Evolutionary conservation across 2,113 vertebrate genomes (phyloP), one percentile per base, ranked within the genome.

Genomic region (Craseonycteris thonglongyai): DNA sequence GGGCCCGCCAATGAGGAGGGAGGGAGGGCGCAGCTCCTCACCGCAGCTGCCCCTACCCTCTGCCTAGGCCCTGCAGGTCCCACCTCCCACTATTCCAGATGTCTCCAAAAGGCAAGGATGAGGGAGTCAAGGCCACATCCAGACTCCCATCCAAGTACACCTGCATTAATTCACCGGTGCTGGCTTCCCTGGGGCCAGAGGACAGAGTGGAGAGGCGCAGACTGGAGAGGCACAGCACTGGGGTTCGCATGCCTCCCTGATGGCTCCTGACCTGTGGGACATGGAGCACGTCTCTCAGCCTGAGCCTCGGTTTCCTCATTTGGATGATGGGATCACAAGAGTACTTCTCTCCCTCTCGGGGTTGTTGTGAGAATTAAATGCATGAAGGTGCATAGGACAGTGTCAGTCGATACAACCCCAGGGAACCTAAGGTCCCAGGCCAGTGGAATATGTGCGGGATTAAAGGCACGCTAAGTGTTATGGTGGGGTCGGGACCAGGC

Each of bases 71-170:
- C 69, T 7, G 33, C 45, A 86, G 49, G 54, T 33, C 56, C 33
- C 5, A 13, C 4, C 33, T 26, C 33, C 33, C 35, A 28, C 30
- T 33, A 54, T 16, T 35, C 42, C 13, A 59, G 7, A 71, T 5
- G 40, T 7, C 49, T 35, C 21, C n/a, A 2, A 0, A 18, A 21
- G 42, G n/a, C 7, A 3, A 33, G 5, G 28, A 19, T 10, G 11
- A 30, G 74, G 74, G 5, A 16, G 38, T 63, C 45, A 35, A 24
- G 74, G 82, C 8, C 14, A 10, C 0, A 0, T 18, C 8, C 49
- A 58, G 74, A 45, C 14, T 2, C 16, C 82, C 24, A 38, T 38
- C 38, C 28, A 14, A 18, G 28, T 5, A 28, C 7, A 1, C 10
- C 40, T 51, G 54, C 49, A 2, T 35, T 49, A 30, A 47, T 12